Evolutionary conservation across 2,797 vertebrate genomes (phyloP).

Genomic region (Malacoraja senta): DNA sequence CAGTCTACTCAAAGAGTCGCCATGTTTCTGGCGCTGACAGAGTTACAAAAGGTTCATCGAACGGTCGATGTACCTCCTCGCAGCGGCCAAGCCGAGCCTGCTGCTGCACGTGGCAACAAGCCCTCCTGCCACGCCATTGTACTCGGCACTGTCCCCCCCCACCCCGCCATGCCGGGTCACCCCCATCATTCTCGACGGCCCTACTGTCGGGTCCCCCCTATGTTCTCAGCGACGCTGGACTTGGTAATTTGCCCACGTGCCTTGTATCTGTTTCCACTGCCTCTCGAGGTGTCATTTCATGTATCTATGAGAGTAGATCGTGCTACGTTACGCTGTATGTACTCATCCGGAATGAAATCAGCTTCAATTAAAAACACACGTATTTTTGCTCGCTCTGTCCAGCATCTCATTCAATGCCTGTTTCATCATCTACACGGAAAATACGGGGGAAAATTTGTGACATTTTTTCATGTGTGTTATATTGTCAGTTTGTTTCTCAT

Average conservation of each 20-base stretch:
- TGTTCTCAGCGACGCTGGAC: not conserved
- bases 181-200: no score
- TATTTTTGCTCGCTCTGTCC: constrained; percentile 3
- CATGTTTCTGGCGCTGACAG: no score
- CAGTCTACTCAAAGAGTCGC: no score
- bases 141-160: no score
- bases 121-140: no score
- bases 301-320: not conserved
- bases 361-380: constrained; percentile 35
- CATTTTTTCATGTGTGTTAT: not conserved
- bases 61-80: no score
- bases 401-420: no score
- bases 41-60: no score
- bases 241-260: not conserved
- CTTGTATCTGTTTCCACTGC: constrained; percentile 12
- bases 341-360: not conserved
- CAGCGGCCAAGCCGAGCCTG: no score
- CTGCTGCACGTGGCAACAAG: no score
- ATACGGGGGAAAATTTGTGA: not conserved
- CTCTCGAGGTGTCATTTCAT: constrained; percentile 14
- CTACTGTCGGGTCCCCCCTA: not conserved
- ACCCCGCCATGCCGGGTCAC: no score
- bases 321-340: constrained; percentile 21
- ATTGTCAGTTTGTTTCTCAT: not conserved
- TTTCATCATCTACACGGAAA: not conserved